Evolutionary conservation across 2,797 vertebrate species (phyloP).

Genomic region (Odontamblyopus rebecca): DNA sequence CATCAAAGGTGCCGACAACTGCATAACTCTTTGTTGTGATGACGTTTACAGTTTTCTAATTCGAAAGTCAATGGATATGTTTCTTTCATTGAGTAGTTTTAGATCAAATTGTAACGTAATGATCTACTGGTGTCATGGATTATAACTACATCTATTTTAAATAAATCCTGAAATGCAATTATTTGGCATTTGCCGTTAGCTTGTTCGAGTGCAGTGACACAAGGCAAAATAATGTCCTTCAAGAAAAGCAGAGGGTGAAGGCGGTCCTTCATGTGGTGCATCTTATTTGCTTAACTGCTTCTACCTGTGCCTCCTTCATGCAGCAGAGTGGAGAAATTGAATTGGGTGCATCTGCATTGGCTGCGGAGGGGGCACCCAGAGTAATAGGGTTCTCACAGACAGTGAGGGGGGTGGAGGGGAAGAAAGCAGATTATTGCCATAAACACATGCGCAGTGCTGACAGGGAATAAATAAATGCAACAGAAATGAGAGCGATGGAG

Average conservation of each 20-base stretch:
- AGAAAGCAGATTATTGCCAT: slow-evolving; percentile 65
- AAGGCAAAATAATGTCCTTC: slow-evolving; percentile 50
- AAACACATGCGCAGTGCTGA: slow-evolving; percentile 58
- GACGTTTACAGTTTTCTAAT: too few species aligned
- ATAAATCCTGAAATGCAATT: too few species aligned
- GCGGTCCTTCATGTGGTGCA: slow-evolving; percentile 17
- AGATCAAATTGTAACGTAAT: too few species aligned
- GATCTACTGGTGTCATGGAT: too few species aligned
- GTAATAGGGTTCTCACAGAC: slow-evolving; percentile 57
- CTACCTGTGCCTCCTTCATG: slow-evolving; percentile 35
- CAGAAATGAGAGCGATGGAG: slow-evolving; percentile 51
- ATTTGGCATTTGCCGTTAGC: background rate
- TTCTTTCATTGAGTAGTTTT: too few species aligned
- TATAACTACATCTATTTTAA: too few species aligned
- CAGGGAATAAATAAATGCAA: slow-evolving; percentile 69
- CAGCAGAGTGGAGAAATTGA: slow-evolving; percentile 50
- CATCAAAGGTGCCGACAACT: too few species aligned
- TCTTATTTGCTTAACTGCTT: background rate
- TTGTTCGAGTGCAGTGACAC: slow-evolving; percentile 32
- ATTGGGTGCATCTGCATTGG: slow-evolving; percentile 60
- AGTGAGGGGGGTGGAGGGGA: slow-evolving; percentile 32
- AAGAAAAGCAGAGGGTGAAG: slow-evolving; percentile 36
- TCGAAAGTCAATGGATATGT: too few species aligned
- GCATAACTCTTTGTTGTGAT: too few species aligned
- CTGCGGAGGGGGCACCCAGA: slow-evolving; percentile 39